Conservation (phyloP, 1,140 invertebrate species). For the Chymomyza costata region DNA sequence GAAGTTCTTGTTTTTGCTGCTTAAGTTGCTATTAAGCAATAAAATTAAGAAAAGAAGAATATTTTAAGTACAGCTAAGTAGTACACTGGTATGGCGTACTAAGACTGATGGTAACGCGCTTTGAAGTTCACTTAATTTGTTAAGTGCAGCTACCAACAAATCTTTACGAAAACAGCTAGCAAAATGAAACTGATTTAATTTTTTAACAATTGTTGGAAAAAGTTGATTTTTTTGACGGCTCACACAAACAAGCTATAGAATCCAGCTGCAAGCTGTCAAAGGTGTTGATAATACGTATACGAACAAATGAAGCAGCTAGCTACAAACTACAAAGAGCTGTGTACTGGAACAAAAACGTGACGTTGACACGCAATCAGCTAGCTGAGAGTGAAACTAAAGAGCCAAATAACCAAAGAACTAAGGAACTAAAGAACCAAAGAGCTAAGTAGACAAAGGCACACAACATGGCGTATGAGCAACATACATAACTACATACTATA, state of each 20-base stretch:
- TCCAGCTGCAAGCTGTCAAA: no score
- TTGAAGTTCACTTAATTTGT: no score
- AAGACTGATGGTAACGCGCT: constrained; percentile 1
- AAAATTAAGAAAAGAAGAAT: constrained; percentile 1
- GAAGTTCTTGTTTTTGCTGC: no score
- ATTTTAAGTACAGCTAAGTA: constrained; percentile 3
- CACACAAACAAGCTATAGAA: no score
- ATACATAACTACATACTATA: not conserved
- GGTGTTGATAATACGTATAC: no score
- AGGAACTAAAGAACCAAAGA: constrained; percentile 27
- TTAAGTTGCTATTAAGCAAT: constrained; percentile 15
- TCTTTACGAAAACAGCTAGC: constrained; percentile 38
- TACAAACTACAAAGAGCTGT: not conserved
- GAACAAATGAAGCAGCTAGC: no score
- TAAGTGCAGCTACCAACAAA: constrained; percentile 28
- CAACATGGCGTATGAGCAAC: not conserved
- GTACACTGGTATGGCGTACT: not conserved
- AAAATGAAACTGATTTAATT: no score
- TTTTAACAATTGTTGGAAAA: no score
- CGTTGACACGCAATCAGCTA: constrained; percentile 62
- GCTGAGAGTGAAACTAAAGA: constrained; percentile 15
- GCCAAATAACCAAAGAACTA: no score
- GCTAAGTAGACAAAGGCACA: not conserved
- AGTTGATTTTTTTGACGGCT: no score
- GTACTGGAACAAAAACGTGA: constrained; percentile 22